phyloP scores from a whole-genome alignment of 2,113 vertebrate species.

The Chamaetylas fuelleborni region DNA sequence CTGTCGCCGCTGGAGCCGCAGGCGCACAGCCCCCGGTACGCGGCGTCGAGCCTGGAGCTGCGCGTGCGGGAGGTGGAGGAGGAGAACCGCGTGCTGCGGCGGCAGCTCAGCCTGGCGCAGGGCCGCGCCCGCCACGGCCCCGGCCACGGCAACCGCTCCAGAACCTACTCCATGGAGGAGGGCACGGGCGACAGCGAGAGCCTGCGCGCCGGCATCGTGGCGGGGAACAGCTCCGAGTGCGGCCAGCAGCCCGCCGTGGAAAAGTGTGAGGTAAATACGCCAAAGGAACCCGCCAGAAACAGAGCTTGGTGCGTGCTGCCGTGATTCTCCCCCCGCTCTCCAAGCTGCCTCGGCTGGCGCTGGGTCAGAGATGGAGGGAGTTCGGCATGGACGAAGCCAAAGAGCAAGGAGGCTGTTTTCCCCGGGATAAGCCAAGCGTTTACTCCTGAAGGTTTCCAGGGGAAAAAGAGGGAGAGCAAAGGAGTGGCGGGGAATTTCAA shows the following conservation, averaged over 20 bases:
- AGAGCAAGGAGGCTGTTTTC: too few relatives aligned
- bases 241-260: conserved; percentile 91
- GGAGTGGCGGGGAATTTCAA: too few relatives aligned
- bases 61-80: conserved; percentile 92
- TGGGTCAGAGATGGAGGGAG: too few relatives aligned
- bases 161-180: conserved; percentile 88
- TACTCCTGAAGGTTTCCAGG: too few relatives aligned
- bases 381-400: too few relatives aligned
- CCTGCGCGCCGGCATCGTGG: conserved; percentile 80
- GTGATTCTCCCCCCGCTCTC: too few relatives aligned
- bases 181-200: conserved; percentile 91
- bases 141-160: conserved; percentile 82
- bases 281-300: background rate
- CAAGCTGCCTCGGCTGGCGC: too few relatives aligned
- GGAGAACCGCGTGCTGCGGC: conserved; percentile 88
- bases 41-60: conserved; percentile 83
- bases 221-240: conserved; percentile 90
- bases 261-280: conserved; percentile 90
- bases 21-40: conserved; percentile 79
- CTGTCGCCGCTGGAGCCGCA: conserved; percentile 88
- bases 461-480: too few relatives aligned
- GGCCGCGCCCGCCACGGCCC: conserved; percentile 66
- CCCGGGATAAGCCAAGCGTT: too few relatives aligned
- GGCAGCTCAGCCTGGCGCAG: conserved; percentile 87
- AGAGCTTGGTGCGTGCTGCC: background rate